Conservation (phyloP, 2,797 vertebrate species). For the Catostomus latipinnis region DNA sequence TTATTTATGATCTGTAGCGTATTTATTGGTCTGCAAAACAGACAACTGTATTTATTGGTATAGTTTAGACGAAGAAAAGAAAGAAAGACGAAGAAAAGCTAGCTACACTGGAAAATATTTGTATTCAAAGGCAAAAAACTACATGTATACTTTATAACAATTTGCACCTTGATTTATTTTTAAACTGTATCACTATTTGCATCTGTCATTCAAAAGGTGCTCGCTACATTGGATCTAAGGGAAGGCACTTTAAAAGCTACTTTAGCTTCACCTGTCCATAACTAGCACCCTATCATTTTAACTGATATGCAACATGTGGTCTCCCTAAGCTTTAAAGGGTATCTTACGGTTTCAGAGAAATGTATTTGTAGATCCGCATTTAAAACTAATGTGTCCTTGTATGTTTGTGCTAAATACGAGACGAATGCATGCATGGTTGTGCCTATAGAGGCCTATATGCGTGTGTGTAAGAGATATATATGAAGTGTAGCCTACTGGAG, state of each 20-base stretch:
- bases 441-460: neutral
- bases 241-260: slow-evolving; percentile 77
- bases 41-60: neutral
- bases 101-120: too few species aligned
- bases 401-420: neutral
- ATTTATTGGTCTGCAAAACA: neutral
- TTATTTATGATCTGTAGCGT: neutral
- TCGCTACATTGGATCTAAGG: slow-evolving; percentile 51
- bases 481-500: too few species aligned
- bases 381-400: neutral
- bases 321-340: neutral
- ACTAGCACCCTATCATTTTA: slow-evolving; percentile 75
- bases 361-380: neutral
- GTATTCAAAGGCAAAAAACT: too few species aligned
- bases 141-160: too few species aligned
- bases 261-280: slow-evolving; percentile 81
- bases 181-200: slow-evolving; percentile 10
- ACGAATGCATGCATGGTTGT: neutral
- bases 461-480: too few species aligned
- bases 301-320: slow-evolving; percentile 64
- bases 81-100: too few species aligned
- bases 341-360: slow-evolving; percentile 7
- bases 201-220: slow-evolving; percentile 64
- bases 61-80: too few species aligned
- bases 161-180: too few species aligned